Conservation (phyloP, 2,888 invertebrate genomes). For the Thyatira batis region DNA sequence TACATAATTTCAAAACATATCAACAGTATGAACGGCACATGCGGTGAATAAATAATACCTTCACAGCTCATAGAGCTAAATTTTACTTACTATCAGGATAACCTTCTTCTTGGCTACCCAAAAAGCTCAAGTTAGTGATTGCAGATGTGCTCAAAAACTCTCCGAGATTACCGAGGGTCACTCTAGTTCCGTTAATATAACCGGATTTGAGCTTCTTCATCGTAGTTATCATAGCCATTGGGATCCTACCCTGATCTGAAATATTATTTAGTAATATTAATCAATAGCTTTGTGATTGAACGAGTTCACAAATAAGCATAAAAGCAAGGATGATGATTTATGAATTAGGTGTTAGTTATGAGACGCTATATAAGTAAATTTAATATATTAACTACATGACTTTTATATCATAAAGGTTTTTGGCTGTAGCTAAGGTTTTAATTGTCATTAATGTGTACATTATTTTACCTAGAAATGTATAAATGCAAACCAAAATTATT, state of each 20-base stretch:
- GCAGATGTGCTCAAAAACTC: constrained; percentile 99
- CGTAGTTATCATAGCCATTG: constrained; percentile 97
- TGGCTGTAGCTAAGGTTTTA: not conserved
- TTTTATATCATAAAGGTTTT: not conserved
- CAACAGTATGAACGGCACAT: too few species aligned
- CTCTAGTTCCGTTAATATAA: constrained; percentile 99
- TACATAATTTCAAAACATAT: too few species aligned
- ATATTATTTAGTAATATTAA: constrained; percentile 18
- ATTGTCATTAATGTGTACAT: not conserved
- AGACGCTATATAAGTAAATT: not conserved
- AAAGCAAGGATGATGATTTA: constrained; percentile 13
- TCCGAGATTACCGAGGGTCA: constrained; percentile 95
- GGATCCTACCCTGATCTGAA: constrained; percentile 94
- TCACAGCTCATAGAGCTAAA: not conserved
- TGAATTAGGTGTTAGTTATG: not conserved
- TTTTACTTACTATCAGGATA: constrained; percentile 89
- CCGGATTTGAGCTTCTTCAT: constrained; percentile 99
- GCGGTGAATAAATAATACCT: too few species aligned
- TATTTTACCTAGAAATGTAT: not conserved
- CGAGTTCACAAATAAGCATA: not conserved
- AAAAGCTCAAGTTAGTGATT: constrained; percentile 97
- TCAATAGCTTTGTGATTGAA: not conserved
- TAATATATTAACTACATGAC: not conserved
- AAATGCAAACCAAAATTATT: too few species aligned
- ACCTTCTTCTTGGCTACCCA: constrained; percentile 96